A percentile compares a stretch with the other conserved stretches of the same genome.
Evolutionary conservation across 1,140 invertebrate species (phyloP).

Genomic region (Orius insidiosus): DNA sequence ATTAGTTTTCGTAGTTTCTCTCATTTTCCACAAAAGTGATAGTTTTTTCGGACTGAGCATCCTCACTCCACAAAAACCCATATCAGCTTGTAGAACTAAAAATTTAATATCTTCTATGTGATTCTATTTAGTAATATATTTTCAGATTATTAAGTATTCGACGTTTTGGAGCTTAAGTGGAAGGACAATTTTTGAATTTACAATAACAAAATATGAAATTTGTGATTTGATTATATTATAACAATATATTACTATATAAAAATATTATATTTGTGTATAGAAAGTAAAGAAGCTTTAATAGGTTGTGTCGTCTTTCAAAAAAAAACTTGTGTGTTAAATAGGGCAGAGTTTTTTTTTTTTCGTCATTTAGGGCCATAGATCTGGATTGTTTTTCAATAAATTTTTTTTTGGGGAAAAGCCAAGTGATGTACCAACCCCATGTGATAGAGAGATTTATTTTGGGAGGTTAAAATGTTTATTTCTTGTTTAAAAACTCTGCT

Average conservation of each 20-base stretch:
- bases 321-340: conserved; percentile 8
- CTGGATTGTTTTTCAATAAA: not conserved
- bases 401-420: not conserved
- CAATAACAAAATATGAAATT: conserved; percentile 9
- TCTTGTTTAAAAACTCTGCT: conserved; percentile 1
- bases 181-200: conserved; percentile 10
- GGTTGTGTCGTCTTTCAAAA: conserved; percentile 17
- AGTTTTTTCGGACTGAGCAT: conserved; percentile 1
- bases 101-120: conserved; percentile 15
- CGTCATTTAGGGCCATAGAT: conserved; percentile 1
- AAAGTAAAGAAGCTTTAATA: conserved; percentile 16
- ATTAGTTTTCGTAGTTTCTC: not conserved
- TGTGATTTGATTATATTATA: conserved; percentile 14
- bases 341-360: conserved; percentile 11
- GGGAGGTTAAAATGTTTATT: no score
- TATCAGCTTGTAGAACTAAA: conserved; percentile 14
- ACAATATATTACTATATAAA: conserved; percentile 12
- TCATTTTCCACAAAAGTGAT: conserved; percentile 2
- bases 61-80: conserved; percentile 3
- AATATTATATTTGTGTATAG: conserved; percentile 16
- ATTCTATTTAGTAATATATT: conserved; percentile 12
- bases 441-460: conserved; percentile 1
- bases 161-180: conserved; percentile 14
- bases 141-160: conserved; percentile 10
- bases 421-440: conserved; percentile 2